Conservation (phyloP, 2,888 invertebrate genomes). For the Masnerella sp. region DNA sequence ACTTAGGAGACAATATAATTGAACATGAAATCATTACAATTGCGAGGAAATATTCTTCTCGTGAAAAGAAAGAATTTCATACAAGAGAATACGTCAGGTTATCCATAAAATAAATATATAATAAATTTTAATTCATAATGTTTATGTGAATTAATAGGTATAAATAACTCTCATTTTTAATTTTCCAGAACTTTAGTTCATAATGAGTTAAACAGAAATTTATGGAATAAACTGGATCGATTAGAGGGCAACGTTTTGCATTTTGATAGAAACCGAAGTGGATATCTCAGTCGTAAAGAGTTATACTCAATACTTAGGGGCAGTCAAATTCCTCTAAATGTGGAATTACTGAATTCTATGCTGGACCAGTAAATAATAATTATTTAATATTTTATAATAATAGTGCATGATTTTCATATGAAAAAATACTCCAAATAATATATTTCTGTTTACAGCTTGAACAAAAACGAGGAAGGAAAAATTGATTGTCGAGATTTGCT, state of each 20-base stretch:
- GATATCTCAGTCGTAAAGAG: slow-evolving; percentile 80
- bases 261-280: slow-evolving; percentile 80
- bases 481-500: slow-evolving; percentile 85
- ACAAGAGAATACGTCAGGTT: slow-evolving; percentile 73
- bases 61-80: slow-evolving; percentile 76
- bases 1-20: slow-evolving; percentile 84
- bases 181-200: slow-evolving; percentile 83
- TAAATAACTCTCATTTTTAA: too few species aligned
- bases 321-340: slow-evolving; percentile 84
- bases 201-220: slow-evolving; percentile 83
- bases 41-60: slow-evolving; percentile 85
- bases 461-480: slow-evolving; percentile 83
- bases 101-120: slow-evolving; percentile 7
- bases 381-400: not conserved
- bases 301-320: slow-evolving; percentile 84
- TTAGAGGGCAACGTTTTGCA: slow-evolving; percentile 81
- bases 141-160: not conserved
- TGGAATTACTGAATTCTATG: slow-evolving; percentile 84
- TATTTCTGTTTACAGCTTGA: slow-evolving; percentile 77
- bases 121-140: not conserved
- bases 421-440: not conserved
- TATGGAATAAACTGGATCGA: slow-evolving; percentile 85
- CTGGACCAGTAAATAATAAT: slow-evolving; percentile 81
- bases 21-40: slow-evolving; percentile 90
- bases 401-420: too few species aligned